Conservation (phyloP, 2,797 vertebrate genomes). For the Chrysocyon brachyurus region DNA sequence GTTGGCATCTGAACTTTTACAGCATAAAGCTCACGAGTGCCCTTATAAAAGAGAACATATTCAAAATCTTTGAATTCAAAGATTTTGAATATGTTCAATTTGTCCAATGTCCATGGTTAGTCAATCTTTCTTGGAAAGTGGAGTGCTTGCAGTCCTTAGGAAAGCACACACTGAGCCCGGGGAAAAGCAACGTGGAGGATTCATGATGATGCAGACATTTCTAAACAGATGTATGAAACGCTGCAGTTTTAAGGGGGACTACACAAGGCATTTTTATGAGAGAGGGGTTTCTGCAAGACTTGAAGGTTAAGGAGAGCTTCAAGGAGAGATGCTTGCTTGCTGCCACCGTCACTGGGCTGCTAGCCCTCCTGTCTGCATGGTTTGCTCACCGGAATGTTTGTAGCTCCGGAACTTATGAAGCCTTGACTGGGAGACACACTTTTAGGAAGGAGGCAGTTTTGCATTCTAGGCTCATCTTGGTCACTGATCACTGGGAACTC, state of each 20-base stretch:
- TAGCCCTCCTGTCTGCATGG: background rate
- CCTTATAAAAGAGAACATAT: background rate
- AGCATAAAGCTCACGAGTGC: background rate
- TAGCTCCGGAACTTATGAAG: background rate
- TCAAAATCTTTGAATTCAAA: too few species aligned
- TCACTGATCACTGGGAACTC: background rate
- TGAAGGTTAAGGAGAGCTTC: fast-evolving
- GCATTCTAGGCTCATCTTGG: background rate
- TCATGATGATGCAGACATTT: background rate
- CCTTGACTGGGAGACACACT: background rate
- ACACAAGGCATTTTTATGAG: background rate
- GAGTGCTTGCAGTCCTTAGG: background rate
- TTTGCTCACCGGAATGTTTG: background rate
- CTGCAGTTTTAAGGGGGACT: background rate
- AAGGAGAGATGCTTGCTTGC: background rate
- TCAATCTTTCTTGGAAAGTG: background rate
- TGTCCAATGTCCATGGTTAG: background rate
- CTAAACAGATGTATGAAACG: background rate
- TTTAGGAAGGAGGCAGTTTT: background rate
- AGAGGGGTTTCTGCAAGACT: background rate
- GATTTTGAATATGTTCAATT: background rate
- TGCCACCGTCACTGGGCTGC: fast-evolving
- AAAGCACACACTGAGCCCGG: background rate
- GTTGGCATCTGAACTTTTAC: background rate
- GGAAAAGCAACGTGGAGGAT: background rate